A percentile compares a stretch with the other conserved stretches of the same genome.
phyloP scores from a whole-genome alignment of 1,140 invertebrate genomes.

The Ceratina australensis region DNA sequence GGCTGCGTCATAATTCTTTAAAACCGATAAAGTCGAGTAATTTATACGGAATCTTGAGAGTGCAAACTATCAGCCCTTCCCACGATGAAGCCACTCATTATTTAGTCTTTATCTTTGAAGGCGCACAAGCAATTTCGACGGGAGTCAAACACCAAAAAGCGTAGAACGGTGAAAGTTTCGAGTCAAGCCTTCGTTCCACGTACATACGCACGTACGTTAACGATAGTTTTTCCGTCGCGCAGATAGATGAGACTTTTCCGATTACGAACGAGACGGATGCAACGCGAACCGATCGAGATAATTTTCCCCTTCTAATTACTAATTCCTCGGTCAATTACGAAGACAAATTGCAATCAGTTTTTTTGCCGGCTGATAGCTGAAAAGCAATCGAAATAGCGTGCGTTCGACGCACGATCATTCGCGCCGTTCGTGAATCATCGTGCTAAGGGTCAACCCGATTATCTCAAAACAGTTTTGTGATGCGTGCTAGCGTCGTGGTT shows the following conservation, averaged over 20 bases:
- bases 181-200: not conserved
- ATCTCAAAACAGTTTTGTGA: conserved; percentile 23
- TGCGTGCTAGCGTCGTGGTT: conserved; percentile 16
- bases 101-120: not conserved
- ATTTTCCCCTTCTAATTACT: conserved; percentile 27
- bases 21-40: conserved; percentile 6
- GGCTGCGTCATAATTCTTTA: not conserved
- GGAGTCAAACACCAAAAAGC: not conserved
- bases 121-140: not conserved
- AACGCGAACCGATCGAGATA: not conserved
- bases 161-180: not conserved
- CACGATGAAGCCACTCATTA: conserved; percentile 9
- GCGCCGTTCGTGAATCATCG: conserved; percentile 30
- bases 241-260: not conserved
- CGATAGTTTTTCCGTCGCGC: not conserved
- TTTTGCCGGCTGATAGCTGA: conserved; percentile 18
- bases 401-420: conserved; percentile 8
- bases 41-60: conserved; percentile 17
- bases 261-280: not conserved
- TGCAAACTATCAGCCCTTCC: not conserved
- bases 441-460: conserved; percentile 25
- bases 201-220: no score
- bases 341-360: conserved; percentile 31
- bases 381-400: conserved; percentile 11
- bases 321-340: conserved; percentile 34